Conservation (phyloP, 2,888 invertebrate species). For the Dyspetes luteomarginatus region DNA sequence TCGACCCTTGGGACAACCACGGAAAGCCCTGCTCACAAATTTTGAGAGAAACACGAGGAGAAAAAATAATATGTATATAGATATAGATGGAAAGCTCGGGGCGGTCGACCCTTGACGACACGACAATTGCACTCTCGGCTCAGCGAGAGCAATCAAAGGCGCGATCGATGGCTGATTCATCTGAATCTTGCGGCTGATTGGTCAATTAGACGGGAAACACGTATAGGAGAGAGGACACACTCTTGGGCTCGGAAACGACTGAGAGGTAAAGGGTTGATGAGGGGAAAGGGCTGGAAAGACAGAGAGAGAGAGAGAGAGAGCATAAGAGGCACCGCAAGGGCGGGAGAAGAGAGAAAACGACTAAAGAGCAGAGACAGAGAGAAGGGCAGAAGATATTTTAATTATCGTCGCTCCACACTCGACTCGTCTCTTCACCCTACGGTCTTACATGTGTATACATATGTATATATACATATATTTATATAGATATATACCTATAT, state of each 20-base stretch:
- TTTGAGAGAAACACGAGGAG: neutral
- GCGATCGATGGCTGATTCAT: slow-evolving; percentile 81
- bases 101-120: slow-evolving; percentile 60
- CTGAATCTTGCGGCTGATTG: slow-evolving; percentile 82
- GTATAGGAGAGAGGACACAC: slow-evolving; percentile 77
- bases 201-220: slow-evolving; percentile 83
- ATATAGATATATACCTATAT: slow-evolving; percentile 61
- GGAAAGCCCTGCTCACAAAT: neutral
- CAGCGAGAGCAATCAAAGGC: slow-evolving; percentile 77
- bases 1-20: slow-evolving; percentile 9
- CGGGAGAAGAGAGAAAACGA: slow-evolving; percentile 61
- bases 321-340: no score
- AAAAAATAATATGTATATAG: slow-evolving; percentile 4
- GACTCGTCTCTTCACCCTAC: slow-evolving; percentile 66
- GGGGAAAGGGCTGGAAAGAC: slow-evolving; percentile 68
- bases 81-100: slow-evolving; percentile 46
- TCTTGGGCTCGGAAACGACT: slow-evolving; percentile 69
- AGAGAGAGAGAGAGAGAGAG: slow-evolving; percentile 24
- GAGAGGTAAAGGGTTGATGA: slow-evolving; percentile 62
- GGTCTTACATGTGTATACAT: slow-evolving; percentile 50
- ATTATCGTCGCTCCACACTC: slow-evolving; percentile 78
- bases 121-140: slow-evolving; percentile 60
- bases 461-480: slow-evolving; percentile 10
- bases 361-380: slow-evolving; percentile 14
- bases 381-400: slow-evolving; percentile 79